Base-by-base conservation (phyloP, 2,888 invertebrate genomes). In the Pseudococcus viburni region DNA sequence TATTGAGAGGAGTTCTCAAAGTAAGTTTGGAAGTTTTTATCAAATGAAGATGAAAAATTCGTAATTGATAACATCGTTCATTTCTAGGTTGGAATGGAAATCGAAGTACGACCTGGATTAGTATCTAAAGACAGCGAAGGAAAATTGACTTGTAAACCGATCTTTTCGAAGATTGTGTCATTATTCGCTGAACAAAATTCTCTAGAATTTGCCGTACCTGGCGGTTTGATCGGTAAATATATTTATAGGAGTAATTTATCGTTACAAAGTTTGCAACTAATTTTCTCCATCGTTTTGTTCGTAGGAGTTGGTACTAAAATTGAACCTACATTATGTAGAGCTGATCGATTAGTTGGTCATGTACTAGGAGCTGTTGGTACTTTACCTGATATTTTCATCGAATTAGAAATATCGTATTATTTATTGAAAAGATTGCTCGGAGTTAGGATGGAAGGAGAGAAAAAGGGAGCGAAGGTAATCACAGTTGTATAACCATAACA, bases 101-200 rank as follows among this genome's bases (percentile, higher is more conserved):
- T 99, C 90, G 99, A 99, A 93, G 98, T 97, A 89, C 95, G 99
- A 86, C 99, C 99, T 0, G 99, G 99, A 22, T 94, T 99, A 89
- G 99, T 99, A 19, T 97, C 98, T 87, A 99, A 99, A 92, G 98
- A 98, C 91, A 94, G 96, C 59, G 98, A 99, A 91, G 99, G 99
- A 90, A 97, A 96, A 91, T 93, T 99, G 89, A 97, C 97, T 2
- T 99, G 99, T 92, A 95, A 95, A 90, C 99, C 99, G 17, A 99
- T 99, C 91, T 97, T 97, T 92, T 99, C 99, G 0, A 94, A 97
- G 90, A 99, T 99, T 91, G 98, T 99, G 19, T 99, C 99, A 0
- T 93, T 99, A 89, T 99, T 96, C 92, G 97, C 99, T 68, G 99
- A 99, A 92, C 98, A 99, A 93, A 99, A 99, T 92, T 98, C 97